Conservation (phyloP, 2,113 vertebrate genomes). For the Dermatemys mawii region DNA sequence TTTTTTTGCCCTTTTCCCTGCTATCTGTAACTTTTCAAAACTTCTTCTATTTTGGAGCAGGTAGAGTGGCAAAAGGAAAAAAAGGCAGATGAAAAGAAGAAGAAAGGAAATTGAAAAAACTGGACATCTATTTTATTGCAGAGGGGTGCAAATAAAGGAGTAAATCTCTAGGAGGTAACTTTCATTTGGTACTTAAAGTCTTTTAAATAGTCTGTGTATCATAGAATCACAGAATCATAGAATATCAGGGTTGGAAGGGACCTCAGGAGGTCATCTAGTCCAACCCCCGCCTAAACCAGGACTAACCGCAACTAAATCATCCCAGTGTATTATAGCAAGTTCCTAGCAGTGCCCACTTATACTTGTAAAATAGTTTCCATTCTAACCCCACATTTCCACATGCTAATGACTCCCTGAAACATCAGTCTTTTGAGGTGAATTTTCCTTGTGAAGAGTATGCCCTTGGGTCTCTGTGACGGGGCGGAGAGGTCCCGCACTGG, state of each 20-base stretch:
- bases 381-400: neutral
- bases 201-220: neutral
- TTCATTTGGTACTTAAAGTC: neutral
- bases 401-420: neutral
- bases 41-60: neutral
- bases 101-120: neutral
- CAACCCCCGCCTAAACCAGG: too few relatives aligned
- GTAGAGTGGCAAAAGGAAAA: neutral
- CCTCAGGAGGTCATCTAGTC: too few relatives aligned
- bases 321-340: neutral
- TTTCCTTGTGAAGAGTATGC: neutral
- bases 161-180: neutral
- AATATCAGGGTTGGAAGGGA: too few relatives aligned
- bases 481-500: too few relatives aligned
- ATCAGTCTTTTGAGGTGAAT: neutral
- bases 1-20: neutral
- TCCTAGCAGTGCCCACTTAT: rapidly evolving
- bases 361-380: neutral
- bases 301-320: too few relatives aligned
- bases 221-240: too few relatives aligned
- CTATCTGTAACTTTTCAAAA: neutral
- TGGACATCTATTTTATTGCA: neutral
- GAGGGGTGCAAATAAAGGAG: neutral
- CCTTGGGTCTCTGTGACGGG: too few relatives aligned
- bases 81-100: neutral